Percentiles rank a stretch among this genome's conserved stretches.
Conservation (phyloP, 2,113 vertebrate genomes). For the Myiozetetes cayanensis region DNA sequence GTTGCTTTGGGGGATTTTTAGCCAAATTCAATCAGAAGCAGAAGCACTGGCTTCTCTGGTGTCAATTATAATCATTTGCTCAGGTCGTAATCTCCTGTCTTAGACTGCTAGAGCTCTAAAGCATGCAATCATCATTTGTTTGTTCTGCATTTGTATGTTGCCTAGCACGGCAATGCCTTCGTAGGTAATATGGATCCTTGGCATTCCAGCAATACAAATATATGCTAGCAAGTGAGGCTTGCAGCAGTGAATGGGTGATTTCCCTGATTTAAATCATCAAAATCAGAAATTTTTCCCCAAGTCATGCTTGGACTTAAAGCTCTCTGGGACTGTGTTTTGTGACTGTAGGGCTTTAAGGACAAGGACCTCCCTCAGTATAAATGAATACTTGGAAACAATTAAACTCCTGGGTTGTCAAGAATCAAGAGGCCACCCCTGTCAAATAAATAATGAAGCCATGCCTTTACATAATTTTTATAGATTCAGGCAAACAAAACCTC, state of each 20-base stretch:
- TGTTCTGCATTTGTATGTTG: neutral
- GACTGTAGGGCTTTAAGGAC: neutral
- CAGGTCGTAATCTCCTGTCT: neutral
- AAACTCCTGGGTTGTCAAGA: neutral
- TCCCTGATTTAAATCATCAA: neutral
- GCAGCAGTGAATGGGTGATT: neutral
- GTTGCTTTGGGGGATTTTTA: neutral
- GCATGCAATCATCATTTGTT: neutral
- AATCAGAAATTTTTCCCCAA: neutral
- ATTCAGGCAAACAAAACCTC: neutral
- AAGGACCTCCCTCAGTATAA: neutral
- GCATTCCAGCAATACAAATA: neutral
- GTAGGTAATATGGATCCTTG: neutral
- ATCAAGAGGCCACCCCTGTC: neutral
- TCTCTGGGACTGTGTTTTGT: neutral
- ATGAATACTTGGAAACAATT: neutral
- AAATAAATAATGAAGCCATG: neutral
- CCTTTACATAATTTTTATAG: neutral
- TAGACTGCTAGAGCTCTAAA: neutral
- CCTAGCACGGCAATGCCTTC: neutral
- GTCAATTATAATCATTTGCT: neutral
- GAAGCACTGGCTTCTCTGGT: neutral
- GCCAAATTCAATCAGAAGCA: neutral
- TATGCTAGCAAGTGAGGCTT: neutral
- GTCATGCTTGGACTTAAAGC: neutral